phyloP scores from a whole-genome alignment of 2,797 vertebrate genomes.

The Catostomus latipinnis region DNA sequence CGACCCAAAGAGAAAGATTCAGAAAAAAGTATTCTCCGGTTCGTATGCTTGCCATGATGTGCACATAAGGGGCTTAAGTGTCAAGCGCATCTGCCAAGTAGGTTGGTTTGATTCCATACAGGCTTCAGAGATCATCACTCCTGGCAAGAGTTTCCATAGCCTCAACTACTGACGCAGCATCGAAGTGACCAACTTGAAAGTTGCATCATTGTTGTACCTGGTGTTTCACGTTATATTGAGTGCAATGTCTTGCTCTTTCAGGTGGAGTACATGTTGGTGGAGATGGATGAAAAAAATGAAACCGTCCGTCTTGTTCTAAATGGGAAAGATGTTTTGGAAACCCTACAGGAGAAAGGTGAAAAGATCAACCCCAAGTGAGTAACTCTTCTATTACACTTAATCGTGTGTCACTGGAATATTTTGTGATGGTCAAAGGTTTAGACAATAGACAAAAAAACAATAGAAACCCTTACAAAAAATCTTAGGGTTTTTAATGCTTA shows the following conservation, averaged over 20 bases:
- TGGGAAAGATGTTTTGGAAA: conserved; percentile 87
- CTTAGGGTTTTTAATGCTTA: no score
- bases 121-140: no score
- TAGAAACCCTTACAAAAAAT: no score
- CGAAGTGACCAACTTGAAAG: no score
- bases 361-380: conserved; percentile 95
- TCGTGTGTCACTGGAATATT: not conserved
- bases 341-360: conserved; percentile 93
- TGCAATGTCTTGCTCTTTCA: conserved; percentile 61
- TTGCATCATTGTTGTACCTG: not conserved
- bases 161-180: no score
- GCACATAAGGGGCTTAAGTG: no score
- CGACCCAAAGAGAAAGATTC: no score
- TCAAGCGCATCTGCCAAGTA: no score
- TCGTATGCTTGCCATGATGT: no score
- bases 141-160: no score
- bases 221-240: not conserved
- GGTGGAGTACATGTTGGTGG: conserved; percentile 98
- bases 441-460: not conserved
- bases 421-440: not conserved
- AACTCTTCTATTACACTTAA: not conserved
- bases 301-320: conserved; percentile 86
- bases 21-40: no score
- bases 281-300: conserved; percentile 89
- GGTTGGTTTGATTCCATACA: no score